Base-by-base conservation (phyloP, 2,888 invertebrate species). In the Piscicola geometra region DNA sequence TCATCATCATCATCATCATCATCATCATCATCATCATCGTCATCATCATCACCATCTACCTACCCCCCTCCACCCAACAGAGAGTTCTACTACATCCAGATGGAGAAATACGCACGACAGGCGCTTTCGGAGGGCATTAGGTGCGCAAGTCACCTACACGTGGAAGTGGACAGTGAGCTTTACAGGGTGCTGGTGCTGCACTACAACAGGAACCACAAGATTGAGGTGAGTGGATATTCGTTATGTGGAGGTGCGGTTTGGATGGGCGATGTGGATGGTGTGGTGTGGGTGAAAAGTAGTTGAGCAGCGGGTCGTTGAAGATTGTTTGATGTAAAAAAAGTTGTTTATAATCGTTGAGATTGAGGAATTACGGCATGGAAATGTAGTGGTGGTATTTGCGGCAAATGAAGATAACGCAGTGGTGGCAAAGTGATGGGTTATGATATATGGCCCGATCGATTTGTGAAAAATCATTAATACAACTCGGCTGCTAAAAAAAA, bases 11-110 rank as follows among this genome's bases (percentile, higher is more conserved):
- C 71, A 28, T 71, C 71, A 71, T 71, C 71, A 50, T 71, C 71
- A 71, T 71, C 71, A 50, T 71, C 71, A 71, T 71, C 71, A 71
- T 71, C 71, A 71, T 71, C 71, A 50, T 71, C 71, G 12, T 71
- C 71, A 71, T 71, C 71, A 71, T 71, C 71, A 47, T 21, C 9
- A 9, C 21, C 50, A 47, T 47, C 9, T 47, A 47, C 50, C 21
- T 47, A 15, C 12, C 21, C 21, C 21, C 12, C 50, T 25, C 60
- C 50, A 78, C 41, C 68, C 85, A 85, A 36, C 83, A 99, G 99
- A 88, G 99, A 99, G 89, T 99, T 99, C 89, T 99, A 95, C 90
- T 99, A 99, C 89, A 99, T 99, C 86, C 99, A 99, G 88, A 99
- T 99, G 98, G 99, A 99, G 89, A 99, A 99, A 88, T 99, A 96